These are phyloP conservation scores for Andrena praecox DNA, from an alignment of 2,888 invertebrate species.

Conservation along the genomic window DNA sequence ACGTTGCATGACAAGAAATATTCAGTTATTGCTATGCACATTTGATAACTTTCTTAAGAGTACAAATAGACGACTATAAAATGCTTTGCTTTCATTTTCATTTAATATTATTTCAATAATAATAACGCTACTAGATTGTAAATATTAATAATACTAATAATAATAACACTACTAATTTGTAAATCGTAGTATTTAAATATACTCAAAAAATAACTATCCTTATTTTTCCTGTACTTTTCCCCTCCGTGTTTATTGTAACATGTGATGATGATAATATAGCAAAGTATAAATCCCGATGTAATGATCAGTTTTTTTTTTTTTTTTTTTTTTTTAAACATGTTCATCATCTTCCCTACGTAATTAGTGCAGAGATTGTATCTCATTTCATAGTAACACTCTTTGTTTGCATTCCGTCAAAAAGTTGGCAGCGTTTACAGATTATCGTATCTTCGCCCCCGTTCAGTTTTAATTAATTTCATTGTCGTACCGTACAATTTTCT, in stretches of 20 bases:
- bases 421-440: conserved; percentile 73
- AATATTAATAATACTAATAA: conserved; percentile 77
- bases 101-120: conserved; percentile 79
- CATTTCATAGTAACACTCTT: conserved; percentile 54
- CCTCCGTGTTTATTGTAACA: conserved; percentile 62
- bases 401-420: conserved; percentile 69
- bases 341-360: conserved; percentile 41
- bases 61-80: conserved; percentile 78
- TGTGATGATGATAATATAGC: conserved; percentile 58
- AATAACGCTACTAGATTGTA: conserved; percentile 80
- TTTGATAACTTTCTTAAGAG: conserved; percentile 61
- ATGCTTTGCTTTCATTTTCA: conserved; percentile 76
- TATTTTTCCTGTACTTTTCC: conserved; percentile 71
- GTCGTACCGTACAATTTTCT: conserved; percentile 46
- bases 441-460: conserved; percentile 28
- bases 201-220: conserved; percentile 82
- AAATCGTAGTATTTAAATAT: conserved; percentile 83
- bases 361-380: conserved; percentile 59
- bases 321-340: conserved; percentile 45
- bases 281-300: conserved; percentile 54
- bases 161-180: conserved; percentile 81
- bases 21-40: conserved; percentile 55
- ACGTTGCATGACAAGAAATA: conserved; percentile 53
- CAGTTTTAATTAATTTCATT: conserved; percentile 51
- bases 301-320: conserved; percentile 22